Base-by-base conservation (phyloP, 2,797 vertebrate species). In the Schizopygopsis pylzovi region DNA sequence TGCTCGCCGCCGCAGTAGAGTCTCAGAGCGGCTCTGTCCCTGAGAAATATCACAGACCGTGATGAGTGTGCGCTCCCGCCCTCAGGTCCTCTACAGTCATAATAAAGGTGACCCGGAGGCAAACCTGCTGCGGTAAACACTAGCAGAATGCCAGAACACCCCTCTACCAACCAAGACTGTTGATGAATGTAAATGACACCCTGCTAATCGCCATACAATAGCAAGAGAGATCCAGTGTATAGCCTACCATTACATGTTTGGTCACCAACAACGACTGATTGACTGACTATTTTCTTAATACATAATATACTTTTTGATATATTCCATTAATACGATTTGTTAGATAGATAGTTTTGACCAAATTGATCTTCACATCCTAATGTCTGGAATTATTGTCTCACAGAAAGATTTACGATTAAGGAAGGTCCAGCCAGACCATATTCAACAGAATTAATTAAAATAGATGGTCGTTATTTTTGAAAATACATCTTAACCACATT, bases 61-160 rank as follows among this genome's bases (percentile, higher is more conserved):
- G 72, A 76, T 76, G 72, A 78, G 56, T 72, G 83, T 54, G 76
- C 83, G 65, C 75, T 72, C 77, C 83, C 83, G 83, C 83, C 77
- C 52, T 37, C 77, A 47, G 77, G 76, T 79, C 54, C 28, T 72
- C 43, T 56, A 73, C 77, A 73, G 77, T 84, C 75, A 84, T 80
- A 80, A 85, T 85, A 80, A 73, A 85, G 76, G 83, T 80, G 77
- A 85, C 47, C 83, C 8, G 76, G 12, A 70, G 76, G 83, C 75
- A 85, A 79, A 73, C 68, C 67, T 73, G 77, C 84, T 72, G 84
- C 65, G 33, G 84, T 79, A 85, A 85, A 79, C 67, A 49, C n/a
- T 39, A 25, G 20, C 41, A 71, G 84, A n/a, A 45, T 79, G 25
- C 75, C 52, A 61, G 28, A 67, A 39, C 75, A 56, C 16, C 77